These are phyloP conservation scores for Chironomus striatipennis DNA, from an alignment of 1,140 invertebrate species.

Conservation along the genomic window DNA sequence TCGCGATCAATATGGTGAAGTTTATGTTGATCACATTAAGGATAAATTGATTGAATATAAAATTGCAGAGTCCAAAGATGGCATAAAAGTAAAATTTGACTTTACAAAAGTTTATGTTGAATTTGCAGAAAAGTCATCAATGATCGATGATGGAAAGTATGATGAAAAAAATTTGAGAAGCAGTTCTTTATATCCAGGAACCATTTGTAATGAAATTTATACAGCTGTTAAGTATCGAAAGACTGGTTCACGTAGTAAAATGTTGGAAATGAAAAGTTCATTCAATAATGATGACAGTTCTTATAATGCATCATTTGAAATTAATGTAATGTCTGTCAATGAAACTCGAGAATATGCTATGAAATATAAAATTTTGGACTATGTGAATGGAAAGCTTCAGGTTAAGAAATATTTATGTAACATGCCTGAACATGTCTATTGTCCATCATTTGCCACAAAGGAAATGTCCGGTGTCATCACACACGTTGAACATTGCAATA, in stretches of 20 bases:
- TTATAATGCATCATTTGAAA: constrained; percentile 34
- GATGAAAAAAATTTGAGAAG: constrained; percentile 26
- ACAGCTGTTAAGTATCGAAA: constrained; percentile 66
- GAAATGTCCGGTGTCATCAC: not conserved
- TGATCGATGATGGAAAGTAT: constrained; percentile 32
- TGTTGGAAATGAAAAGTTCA: not conserved
- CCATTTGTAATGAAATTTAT: constrained; percentile 63
- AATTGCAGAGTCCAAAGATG: constrained; percentile 35
- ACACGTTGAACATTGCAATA: constrained; percentile 27
- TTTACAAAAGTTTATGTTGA: constrained; percentile 47
- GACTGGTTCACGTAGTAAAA: constrained; percentile 33
- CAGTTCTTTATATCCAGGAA: constrained; percentile 43
- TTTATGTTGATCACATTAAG: constrained; percentile 58
- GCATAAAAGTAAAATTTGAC: constrained; percentile 57
- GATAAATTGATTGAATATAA: constrained; percentile 40
- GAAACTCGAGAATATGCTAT: constrained; percentile 22
- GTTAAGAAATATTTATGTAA: not conserved
- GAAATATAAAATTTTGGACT: not conserved
- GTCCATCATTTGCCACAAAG: not conserved
- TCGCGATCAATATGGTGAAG: constrained; percentile 55
- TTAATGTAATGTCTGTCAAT: constrained; percentile 43
- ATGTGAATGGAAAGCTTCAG: not conserved
- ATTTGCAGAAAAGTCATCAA: constrained; percentile 39
- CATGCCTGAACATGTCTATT: not conserved
- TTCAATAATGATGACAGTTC: not conserved